These are phyloP conservation scores for Amiota minor DNA, from an alignment of 2,888 invertebrate species.

Conservation along the genomic window DNA sequence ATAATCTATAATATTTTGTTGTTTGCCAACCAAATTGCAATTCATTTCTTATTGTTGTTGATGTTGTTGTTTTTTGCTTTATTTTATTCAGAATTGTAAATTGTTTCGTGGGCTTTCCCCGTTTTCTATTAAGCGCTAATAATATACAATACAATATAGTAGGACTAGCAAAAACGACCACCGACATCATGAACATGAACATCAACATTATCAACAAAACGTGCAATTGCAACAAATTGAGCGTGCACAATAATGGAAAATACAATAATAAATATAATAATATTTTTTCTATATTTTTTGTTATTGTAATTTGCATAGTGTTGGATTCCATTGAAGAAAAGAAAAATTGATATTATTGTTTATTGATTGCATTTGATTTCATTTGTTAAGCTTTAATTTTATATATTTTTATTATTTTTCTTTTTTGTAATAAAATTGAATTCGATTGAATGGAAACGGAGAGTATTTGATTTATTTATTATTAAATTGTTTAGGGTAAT, in stretches of 20 bases:
- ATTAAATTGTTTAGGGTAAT: not conserved
- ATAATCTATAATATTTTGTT: not conserved
- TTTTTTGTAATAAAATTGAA: not conserved
- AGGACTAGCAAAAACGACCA: not conserved
- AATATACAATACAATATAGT: too few relatives aligned
- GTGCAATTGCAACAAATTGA: conserved; percentile 13
- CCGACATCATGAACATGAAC: not conserved
- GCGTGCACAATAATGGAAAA: conserved; percentile 8
- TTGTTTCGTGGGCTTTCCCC: conserved; percentile 24
- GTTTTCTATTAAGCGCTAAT: conserved; percentile 13
- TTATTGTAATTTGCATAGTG: conserved; percentile 4
- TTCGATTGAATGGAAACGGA: not conserved
- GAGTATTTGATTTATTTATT: not conserved
- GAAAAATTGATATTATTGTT: not conserved
- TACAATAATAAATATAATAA: conserved; percentile 11
- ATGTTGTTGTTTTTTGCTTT: too few relatives aligned
- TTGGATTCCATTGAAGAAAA: conserved; percentile 1
- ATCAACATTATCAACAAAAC: not conserved
- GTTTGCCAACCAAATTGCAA: not conserved
- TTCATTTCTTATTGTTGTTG: too few relatives aligned
- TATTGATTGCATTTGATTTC: conserved; percentile 11
- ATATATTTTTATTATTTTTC: not conserved
- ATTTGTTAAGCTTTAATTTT: conserved; percentile 4
- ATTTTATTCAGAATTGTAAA: not conserved
- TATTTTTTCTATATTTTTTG: conserved; percentile 6